Percentiles rank a stretch among this genome's conserved stretches.
These are phyloP conservation scores for Hydrozoanthus gracilis DNA, from an alignment of 92 coral and sea anemone genomes.

Conservation along the genomic window DNA sequence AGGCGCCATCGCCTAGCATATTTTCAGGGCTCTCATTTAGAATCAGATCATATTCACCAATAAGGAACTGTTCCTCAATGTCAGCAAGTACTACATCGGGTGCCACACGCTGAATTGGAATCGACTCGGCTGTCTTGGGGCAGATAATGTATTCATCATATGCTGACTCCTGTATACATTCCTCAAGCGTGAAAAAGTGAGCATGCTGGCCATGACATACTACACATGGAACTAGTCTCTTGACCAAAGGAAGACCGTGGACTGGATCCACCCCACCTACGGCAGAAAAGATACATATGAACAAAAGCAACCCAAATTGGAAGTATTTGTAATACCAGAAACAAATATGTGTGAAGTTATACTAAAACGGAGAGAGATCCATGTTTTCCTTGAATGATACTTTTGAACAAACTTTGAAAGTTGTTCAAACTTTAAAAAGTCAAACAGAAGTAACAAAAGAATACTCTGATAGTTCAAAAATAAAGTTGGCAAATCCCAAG, in stretches of 20 bases:
- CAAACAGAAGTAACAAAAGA: no score
- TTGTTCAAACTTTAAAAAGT: no score
- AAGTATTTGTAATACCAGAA: no score
- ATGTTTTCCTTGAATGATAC: not conserved
- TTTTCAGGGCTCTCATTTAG: constrained; percentile 57
- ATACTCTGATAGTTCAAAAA: no score
- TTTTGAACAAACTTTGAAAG: no score
- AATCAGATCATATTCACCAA: constrained; percentile 66
- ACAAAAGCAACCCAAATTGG: not conserved
- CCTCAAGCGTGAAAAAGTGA: constrained; percentile 82
- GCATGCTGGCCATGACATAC: constrained; percentile 70
- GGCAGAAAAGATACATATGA: not conserved
- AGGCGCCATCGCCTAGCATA: constrained; percentile 88
- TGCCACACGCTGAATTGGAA: constrained; percentile 77
- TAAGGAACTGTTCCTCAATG: constrained; percentile 67
- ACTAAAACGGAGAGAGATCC: no score
- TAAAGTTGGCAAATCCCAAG: no score
- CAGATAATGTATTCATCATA: constrained; percentile 74
- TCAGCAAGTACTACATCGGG: constrained; percentile 93
- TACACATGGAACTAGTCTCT: constrained; percentile 70
- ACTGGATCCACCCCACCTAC: constrained; percentile 82
- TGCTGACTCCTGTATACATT: constrained; percentile 66
- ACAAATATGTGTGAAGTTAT: no score
- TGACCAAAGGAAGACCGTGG: constrained; percentile 75
- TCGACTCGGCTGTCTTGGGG: constrained; percentile 74